These are phyloP conservation scores for Drosophila sp. DNA, from an alignment of 1,140 invertebrate genomes.

Conservation along the genomic window DNA sequence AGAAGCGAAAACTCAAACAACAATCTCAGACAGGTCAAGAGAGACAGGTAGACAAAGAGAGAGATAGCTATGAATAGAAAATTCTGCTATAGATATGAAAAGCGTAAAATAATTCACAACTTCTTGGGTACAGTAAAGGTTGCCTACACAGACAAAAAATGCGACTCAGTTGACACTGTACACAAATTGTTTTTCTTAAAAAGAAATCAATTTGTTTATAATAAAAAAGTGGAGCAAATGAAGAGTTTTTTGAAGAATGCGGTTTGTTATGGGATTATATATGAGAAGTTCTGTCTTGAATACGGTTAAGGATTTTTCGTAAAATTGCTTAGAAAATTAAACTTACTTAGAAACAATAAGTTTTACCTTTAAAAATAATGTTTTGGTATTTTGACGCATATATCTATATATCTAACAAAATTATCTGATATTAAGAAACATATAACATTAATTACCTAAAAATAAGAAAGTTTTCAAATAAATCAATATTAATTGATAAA, in stretches of 20 bases:
- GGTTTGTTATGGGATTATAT: neutral
- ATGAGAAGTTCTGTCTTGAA: too few relatives aligned
- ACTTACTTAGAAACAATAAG: too few relatives aligned
- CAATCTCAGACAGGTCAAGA: conserved; percentile 46
- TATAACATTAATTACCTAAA: neutral
- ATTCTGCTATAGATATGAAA: conserved; percentile 15
- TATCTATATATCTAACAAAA: too few relatives aligned
- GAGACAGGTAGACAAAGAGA: conserved; percentile 6
- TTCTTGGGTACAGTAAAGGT: conserved; percentile 9
- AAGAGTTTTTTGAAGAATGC: neutral
- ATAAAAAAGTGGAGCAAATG: neutral
- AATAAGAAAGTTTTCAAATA: neutral
- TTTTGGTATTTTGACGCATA: too few relatives aligned
- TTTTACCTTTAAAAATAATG: too few relatives aligned
- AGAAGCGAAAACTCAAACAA: conserved; percentile 26
- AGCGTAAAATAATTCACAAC: conserved; percentile 15
- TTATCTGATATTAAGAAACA: neutral
- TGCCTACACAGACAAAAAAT: neutral
- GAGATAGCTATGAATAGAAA: conserved; percentile 20
- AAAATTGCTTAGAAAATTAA: too few relatives aligned
- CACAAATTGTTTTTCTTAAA: neutral
- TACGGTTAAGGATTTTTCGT: too few relatives aligned
- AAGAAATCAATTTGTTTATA: too few relatives aligned
- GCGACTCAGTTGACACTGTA: neutral
- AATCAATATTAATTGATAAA: neutral